These are phyloP conservation scores for Galendromus occidentalis DNA, from an alignment of 1,140 invertebrate genomes.

Conservation along the genomic window DNA sequence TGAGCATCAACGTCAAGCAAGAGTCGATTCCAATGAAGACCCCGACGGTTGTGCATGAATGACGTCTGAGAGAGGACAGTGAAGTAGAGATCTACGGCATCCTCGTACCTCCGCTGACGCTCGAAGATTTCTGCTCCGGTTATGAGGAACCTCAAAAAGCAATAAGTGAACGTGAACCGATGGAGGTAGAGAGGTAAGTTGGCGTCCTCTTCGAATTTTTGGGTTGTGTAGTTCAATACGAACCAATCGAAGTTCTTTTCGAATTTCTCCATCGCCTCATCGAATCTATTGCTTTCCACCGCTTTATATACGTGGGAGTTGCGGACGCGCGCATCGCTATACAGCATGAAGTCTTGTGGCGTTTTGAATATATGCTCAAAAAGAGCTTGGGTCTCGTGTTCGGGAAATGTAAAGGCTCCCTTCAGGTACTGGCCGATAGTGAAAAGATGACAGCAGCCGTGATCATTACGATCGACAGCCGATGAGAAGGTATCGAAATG, in stretches of 20 bases:
- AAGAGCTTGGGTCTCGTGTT: background rate
- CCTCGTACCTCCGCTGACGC: background rate
- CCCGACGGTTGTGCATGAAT: background rate
- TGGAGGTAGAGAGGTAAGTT: background rate
- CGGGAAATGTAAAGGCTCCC: background rate
- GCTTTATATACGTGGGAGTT: background rate
- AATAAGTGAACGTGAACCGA: background rate
- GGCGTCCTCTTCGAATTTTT: background rate
- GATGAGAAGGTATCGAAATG: background rate
- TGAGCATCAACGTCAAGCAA: background rate
- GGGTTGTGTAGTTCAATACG: background rate
- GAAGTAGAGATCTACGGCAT: background rate
- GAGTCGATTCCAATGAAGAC: background rate
- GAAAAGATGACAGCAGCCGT: background rate
- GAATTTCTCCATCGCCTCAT: background rate
- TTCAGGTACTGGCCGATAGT: background rate
- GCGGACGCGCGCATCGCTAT: background rate
- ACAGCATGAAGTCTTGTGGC: background rate
- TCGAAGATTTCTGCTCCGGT: background rate
- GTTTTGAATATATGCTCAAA: background rate
- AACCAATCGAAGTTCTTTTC: background rate
- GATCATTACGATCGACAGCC: background rate
- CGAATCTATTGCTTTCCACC: background rate
- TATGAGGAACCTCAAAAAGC: background rate
- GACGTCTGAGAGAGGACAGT: background rate